phyloP scores from a whole-genome alignment of 2,113 vertebrate species.

The Orcinus orca region DNA sequence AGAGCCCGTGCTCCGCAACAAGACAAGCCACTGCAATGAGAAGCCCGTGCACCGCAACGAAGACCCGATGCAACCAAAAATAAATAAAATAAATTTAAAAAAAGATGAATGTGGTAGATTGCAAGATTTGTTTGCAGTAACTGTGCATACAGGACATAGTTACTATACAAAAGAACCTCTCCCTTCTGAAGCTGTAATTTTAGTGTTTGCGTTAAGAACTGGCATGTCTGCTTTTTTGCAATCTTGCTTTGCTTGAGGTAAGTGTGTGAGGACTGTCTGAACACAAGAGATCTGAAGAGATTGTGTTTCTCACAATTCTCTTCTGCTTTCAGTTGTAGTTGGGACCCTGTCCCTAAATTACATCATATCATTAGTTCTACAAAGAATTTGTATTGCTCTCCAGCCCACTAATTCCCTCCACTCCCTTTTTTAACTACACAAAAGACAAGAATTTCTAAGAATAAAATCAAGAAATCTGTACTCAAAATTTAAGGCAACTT shows the following conservation, averaged over 20 bases:
- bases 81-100: no score
- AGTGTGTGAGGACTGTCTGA: background rate
- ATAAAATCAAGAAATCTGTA: constrained; percentile 30
- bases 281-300: background rate
- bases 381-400: background rate
- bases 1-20: no score
- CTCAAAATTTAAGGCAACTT: background rate
- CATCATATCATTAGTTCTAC: background rate
- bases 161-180: constrained; percentile 33
- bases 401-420: background rate
- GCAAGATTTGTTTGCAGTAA: background rate
- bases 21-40: no score
- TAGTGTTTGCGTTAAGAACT: background rate
- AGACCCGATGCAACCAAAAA: no score
- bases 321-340: background rate
- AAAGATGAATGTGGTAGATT: background rate
- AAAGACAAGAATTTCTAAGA: constrained; percentile 27
- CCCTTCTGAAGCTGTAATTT: background rate
- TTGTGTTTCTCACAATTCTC: background rate
- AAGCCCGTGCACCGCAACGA: no score
- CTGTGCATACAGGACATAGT: background rate
- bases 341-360: background rate
- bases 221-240: background rate
- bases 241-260: constrained; percentile 17
- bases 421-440: background rate